phyloP scores from a whole-genome alignment of 2,797 vertebrate species.

The Miichthys miiuy region DNA sequence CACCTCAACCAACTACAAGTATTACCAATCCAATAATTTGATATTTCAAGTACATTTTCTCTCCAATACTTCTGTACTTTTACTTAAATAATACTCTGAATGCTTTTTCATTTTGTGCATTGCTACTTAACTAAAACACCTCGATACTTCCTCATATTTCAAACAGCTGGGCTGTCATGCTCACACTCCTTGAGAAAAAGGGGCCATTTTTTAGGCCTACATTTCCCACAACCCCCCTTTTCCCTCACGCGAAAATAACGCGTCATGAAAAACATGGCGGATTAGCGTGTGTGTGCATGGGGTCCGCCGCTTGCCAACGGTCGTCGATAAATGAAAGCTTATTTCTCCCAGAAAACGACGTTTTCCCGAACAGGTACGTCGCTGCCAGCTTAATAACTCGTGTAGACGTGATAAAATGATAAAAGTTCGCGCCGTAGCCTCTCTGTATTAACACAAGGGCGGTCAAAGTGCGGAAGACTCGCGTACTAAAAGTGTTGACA shows the following conservation, averaged over 20 bases:
- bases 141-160: background rate
- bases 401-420: fast-evolving
- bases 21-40: background rate
- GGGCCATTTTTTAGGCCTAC: slow-evolving; percentile 57
- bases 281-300: slow-evolving; percentile 23
- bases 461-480: background rate
- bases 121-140: background rate
- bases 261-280: slow-evolving; percentile 76
- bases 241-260: background rate
- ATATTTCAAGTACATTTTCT: too few relatives aligned
- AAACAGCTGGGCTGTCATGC: too few relatives aligned
- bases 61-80: background rate
- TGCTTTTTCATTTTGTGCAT: background rate
- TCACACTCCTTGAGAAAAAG: background rate
- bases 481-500: background rate
- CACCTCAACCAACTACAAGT: background rate
- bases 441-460: fast-evolving
- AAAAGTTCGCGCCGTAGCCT: background rate
- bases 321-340: slow-evolving; percentile 12
- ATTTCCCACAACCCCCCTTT: slow-evolving; percentile 68
- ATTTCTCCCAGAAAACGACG: slow-evolving; percentile 1
- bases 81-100: background rate
- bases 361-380: slow-evolving; percentile 41
- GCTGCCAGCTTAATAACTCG: fast-evolving
- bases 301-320: background rate